Percentiles rank a stretch among this genome's conserved stretches.
These are phyloP conservation scores for Phymorhynchus buccinoides DNA, from an alignment of 1,140 invertebrate species.

Conservation along the genomic window DNA sequence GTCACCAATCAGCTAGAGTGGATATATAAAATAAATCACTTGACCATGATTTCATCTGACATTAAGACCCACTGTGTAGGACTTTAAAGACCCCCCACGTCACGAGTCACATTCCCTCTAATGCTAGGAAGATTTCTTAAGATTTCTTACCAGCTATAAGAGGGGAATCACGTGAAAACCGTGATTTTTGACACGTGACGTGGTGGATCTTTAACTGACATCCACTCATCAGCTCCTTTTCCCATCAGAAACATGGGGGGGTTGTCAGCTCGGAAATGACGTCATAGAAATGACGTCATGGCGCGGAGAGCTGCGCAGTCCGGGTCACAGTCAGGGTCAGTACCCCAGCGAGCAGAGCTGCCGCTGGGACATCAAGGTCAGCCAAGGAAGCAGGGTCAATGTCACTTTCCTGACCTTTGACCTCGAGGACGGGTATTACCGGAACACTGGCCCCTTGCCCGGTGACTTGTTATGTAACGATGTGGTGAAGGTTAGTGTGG, in stretches of 20 bases:
- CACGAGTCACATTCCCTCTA: no score
- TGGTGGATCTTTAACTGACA: no score
- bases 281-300: conserved; percentile 27
- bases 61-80: no score
- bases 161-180: no score
- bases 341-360: conserved; percentile 39
- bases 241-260: background rate
- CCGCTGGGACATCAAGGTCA: conserved; percentile 36
- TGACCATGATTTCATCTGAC: no score
- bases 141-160: no score
- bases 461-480: conserved; percentile 24
- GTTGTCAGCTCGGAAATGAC: conserved; percentile 28
- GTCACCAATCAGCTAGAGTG: no score
- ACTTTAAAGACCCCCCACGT: no score
- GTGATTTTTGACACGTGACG: no score
- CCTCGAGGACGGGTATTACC: conserved; percentile 32
- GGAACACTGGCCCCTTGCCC: background rate
- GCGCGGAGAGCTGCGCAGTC: conserved; percentile 36
- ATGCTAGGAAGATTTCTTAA: no score
- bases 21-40: no score
- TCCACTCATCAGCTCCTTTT: no score
- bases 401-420: conserved; percentile 37
- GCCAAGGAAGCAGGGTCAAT: conserved; percentile 37
- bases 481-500: conserved; percentile 32
- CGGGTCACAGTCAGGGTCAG: background rate